Percentiles rank a stretch among this genome's conserved stretches.
Evolutionary conservation across 2,888 invertebrate species (phyloP).

Genomic region (Mylabris sibirica): DNA sequence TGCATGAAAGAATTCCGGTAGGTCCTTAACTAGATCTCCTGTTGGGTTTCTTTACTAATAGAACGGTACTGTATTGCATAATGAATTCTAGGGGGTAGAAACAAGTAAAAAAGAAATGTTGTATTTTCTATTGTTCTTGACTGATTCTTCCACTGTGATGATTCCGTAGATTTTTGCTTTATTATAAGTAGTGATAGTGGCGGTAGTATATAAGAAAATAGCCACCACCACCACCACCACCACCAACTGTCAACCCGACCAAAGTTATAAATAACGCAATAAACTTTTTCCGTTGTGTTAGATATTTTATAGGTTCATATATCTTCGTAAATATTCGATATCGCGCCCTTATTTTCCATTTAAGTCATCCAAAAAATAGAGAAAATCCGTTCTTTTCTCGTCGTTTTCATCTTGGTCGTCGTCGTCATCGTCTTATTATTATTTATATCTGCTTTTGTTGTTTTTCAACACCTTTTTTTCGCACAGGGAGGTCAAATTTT

Average conservation of each 20-base stretch:
- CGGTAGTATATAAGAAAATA: not conserved
- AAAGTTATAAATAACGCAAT: conserved; percentile 49
- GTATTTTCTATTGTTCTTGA: not conserved
- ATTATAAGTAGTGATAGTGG: not conserved
- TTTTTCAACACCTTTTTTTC: conserved; percentile 25
- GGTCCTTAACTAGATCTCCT: conserved; percentile 3
- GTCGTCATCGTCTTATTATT: not conserved
- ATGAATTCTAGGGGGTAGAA: not conserved
- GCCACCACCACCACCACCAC: not conserved
- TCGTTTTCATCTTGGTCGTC: too few species aligned
- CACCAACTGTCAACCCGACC: not conserved
- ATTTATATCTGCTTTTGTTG: not conserved
- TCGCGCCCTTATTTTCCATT: conserved; percentile 54
- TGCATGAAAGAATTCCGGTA: not conserved
- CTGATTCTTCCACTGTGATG: not conserved
- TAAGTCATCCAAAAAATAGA: conserved; percentile 41
- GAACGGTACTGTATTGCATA: not conserved
- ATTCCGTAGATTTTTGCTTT: not conserved
- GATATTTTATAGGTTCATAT: conserved; percentile 52
- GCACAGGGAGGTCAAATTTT: not conserved
- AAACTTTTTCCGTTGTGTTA: conserved; percentile 48
- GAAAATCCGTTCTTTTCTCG: not conserved
- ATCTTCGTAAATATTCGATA: conserved; percentile 54
- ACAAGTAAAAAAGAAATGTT: not conserved
- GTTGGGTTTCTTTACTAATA: not conserved